A percentile compares a stretch with the other conserved stretches of the same genome.
phyloP scores from a whole-genome alignment of 35 echinoderm and acorn worm genomes.

The Heliocidaris erythrogramma region DNA sequence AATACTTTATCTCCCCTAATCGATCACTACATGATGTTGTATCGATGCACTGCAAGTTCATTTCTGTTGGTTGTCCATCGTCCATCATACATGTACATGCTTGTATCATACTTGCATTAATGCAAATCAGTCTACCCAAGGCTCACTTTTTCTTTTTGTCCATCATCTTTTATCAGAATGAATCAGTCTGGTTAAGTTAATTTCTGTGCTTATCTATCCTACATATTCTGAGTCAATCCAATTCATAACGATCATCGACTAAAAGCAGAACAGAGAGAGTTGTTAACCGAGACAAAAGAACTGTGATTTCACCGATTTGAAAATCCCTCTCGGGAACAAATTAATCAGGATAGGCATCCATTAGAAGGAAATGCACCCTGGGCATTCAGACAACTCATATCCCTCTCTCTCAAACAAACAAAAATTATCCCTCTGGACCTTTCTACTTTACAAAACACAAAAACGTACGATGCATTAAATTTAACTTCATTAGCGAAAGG shows the following conservation, averaged over 20 bases:
- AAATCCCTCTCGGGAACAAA: neutral
- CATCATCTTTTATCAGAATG: neutral
- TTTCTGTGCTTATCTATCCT: neutral
- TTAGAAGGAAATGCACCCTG: neutral
- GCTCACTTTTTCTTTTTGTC: neutral
- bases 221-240: neutral
- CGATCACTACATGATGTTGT: too few species aligned
- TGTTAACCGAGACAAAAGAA: neutral
- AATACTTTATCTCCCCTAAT: too few species aligned
- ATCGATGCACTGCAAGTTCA: too few species aligned
- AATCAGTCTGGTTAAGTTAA: too few species aligned
- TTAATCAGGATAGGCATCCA: constrained; percentile 10
- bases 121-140: neutral
- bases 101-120: neutral
- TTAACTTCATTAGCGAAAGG: neutral
- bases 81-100: too few species aligned
- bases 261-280: neutral
- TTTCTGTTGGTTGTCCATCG: too few species aligned
- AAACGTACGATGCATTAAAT: neutral
- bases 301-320: neutral
- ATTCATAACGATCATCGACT: neutral
- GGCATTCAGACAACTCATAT: neutral
- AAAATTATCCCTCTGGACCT: neutral
- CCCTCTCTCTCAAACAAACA: neutral
- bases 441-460: neutral